Conservation (phyloP, 1,140 invertebrate genomes). For the Phymorhynchus buccinoides region DNA sequence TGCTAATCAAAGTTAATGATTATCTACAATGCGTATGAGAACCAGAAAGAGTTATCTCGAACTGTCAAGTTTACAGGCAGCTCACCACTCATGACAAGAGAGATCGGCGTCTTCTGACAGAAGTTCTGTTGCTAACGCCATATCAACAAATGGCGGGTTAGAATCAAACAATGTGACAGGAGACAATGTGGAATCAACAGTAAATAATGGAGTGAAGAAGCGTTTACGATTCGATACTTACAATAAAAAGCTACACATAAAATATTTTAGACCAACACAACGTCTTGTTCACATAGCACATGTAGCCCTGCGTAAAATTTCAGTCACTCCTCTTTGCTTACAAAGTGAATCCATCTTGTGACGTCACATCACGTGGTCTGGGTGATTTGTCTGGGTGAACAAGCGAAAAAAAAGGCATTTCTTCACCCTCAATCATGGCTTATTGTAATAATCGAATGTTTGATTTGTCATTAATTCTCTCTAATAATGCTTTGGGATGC, state of each 20-base stretch:
- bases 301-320: background rate
- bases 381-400: background rate
- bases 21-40: too few relatives aligned
- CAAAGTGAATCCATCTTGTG: constrained; percentile 19
- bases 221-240: background rate
- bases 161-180: background rate
- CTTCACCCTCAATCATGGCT: too few relatives aligned
- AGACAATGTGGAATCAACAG: background rate
- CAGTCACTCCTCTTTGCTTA: background rate
- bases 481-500: too few relatives aligned
- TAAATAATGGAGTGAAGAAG: too few relatives aligned
- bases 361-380: constrained; percentile 23
- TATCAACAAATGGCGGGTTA: constrained; percentile 24
- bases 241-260: background rate
- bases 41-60: too few relatives aligned
- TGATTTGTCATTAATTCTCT: too few relatives aligned
- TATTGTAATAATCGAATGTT: background rate
- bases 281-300: background rate
- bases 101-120: constrained; percentile 1
- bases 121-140: constrained; percentile 35
- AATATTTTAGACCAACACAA: background rate
- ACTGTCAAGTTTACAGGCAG: too few relatives aligned
- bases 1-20: too few relatives aligned
- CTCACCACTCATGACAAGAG: background rate
- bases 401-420: too few relatives aligned